Conservation (phyloP, 2,888 invertebrate species). For the Archips crataeganus region DNA sequence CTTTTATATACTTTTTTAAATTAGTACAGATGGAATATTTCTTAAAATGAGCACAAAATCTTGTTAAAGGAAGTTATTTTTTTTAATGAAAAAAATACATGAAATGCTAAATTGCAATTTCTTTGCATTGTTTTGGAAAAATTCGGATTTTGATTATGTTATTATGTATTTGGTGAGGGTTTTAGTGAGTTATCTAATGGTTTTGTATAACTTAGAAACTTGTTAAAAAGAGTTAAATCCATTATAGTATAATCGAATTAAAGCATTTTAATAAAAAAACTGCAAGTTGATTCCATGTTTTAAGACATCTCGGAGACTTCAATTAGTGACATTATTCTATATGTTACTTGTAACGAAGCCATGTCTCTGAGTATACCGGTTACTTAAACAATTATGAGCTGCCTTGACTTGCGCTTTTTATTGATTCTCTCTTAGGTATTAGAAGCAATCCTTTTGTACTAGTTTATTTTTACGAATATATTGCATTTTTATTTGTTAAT, state of each 20-base stretch:
- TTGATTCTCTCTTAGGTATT: background rate
- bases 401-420: background rate
- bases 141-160: background rate
- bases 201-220: too few relatives aligned
- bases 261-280: background rate
- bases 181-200: background rate
- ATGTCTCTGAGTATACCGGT: too few relatives aligned
- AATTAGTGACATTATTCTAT: too few relatives aligned
- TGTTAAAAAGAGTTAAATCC: background rate
- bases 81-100: background rate
- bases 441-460: conserved; percentile 52
- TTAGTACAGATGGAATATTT: conserved; percentile 7
- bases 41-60: conserved; percentile 1
- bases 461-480: conserved; percentile 65
- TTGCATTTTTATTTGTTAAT: conserved; percentile 66
- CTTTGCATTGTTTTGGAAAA: conserved; percentile 29
- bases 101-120: conserved; percentile 36
- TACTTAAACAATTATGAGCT: too few relatives aligned
- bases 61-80: background rate
- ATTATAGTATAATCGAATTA: background rate
- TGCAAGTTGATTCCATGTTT: too few relatives aligned
- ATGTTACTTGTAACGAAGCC: too few relatives aligned
- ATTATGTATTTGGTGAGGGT: background rate
- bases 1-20: conserved; percentile 26
- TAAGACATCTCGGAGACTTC: too few relatives aligned